Evolutionary conservation across 1,140 invertebrate genomes (phyloP).

Genomic region (Globodera rostochiensis): DNA sequence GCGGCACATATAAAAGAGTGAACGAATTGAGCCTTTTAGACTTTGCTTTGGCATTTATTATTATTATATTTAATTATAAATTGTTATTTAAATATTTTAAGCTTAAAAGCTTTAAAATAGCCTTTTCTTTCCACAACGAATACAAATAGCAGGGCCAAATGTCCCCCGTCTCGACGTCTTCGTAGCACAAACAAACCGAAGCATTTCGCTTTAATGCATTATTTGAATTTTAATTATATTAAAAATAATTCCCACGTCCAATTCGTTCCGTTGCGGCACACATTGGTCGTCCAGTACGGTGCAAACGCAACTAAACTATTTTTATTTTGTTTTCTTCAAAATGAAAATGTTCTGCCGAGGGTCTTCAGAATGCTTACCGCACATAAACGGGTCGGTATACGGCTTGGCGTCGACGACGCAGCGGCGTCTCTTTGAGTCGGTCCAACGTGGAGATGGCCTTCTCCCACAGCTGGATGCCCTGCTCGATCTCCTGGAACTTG

Average conservation of each 20-base stretch:
- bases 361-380: background rate
- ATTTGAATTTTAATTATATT: background rate
- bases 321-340: no score
- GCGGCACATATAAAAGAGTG: slow-evolving; percentile 52
- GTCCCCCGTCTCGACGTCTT: slow-evolving; percentile 60
- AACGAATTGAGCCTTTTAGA: background rate
- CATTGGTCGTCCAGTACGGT: slow-evolving; percentile 57
- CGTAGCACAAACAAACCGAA: slow-evolving; percentile 62
- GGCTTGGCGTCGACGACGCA: slow-evolving; percentile 51
- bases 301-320: slow-evolving; percentile 51
- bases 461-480: slow-evolving; percentile 53
- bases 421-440: slow-evolving; percentile 24
- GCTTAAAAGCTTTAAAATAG: slow-evolving; percentile 19
- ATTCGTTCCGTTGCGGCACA: slow-evolving; percentile 64
- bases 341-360: background rate
- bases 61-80: no score
- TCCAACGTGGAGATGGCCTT: slow-evolving; percentile 53
- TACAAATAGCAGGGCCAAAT: slow-evolving; percentile 65
- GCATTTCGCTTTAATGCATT: slow-evolving; percentile 56
- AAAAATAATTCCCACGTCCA: slow-evolving; percentile 43
- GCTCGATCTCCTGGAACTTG: slow-evolving; percentile 62
- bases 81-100: no score
- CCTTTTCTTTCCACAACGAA: slow-evolving; percentile 60
- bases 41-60: background rate
- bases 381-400: slow-evolving; percentile 64